These are phyloP conservation scores for Apostichopus parvimensis DNA, from an alignment of 35 echinoderm and acorn worm species.

Conservation along the genomic window DNA sequence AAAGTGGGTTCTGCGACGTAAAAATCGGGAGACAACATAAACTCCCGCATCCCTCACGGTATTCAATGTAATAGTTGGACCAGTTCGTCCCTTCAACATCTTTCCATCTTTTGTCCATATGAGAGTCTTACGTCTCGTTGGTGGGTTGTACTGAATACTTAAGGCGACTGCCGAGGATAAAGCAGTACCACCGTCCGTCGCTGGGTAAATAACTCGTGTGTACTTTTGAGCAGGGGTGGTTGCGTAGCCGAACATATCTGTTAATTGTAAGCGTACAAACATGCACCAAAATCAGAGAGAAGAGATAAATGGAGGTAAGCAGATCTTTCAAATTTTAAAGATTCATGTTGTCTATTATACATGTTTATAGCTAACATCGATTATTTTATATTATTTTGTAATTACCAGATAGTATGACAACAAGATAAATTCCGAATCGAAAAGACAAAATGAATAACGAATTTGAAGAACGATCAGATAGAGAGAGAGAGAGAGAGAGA, in stretches of 20 bases:
- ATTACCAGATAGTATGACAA: too few relatives aligned
- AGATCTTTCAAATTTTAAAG: too few relatives aligned
- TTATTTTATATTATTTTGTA: too few relatives aligned
- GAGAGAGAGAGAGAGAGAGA: too few relatives aligned
- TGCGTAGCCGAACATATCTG: slow-evolving; percentile 2
- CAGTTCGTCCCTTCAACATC: too few relatives aligned
- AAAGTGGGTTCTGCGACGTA: background rate
- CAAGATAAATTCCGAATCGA: too few relatives aligned
- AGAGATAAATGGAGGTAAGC: background rate
- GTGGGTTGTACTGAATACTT: background rate
- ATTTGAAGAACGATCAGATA: too few relatives aligned
- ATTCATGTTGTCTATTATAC: too few relatives aligned
- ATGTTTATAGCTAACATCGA: too few relatives aligned
- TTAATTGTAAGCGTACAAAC: background rate
- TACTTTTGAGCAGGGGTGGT: background rate
- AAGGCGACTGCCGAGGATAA: background rate
- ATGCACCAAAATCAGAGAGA: background rate
- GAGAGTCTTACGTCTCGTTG: background rate
- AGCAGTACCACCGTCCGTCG: background rate
- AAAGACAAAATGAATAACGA: too few relatives aligned
- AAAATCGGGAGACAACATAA: slow-evolving; percentile 1
- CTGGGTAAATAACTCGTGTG: slow-evolving; percentile 9
- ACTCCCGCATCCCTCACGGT: background rate
- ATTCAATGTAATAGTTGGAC: background rate
- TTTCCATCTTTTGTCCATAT: slow-evolving; percentile 2